Percentiles rank a stretch among this genome's conserved stretches.
Conservation (phyloP, 1,140 invertebrate species). For the Brachystomella parvula region DNA sequence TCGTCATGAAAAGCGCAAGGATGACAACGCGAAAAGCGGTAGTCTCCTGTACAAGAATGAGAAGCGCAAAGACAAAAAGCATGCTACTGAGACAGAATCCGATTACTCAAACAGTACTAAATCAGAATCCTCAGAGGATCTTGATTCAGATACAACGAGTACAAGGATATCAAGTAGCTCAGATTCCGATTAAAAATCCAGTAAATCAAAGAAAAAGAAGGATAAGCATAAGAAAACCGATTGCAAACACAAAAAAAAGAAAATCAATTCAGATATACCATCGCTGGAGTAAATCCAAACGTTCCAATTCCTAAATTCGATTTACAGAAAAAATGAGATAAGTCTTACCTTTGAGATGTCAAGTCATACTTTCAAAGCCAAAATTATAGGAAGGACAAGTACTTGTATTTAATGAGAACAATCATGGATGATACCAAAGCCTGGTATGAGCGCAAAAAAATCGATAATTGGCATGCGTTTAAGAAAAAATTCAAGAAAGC, state of each 20-base stretch:
- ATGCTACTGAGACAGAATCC: no score
- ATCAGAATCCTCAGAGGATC: no score
- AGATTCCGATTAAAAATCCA: no score
- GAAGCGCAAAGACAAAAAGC: no score
- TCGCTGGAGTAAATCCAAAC: neutral
- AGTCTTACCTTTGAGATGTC: neutral
- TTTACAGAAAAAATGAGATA: neutral
- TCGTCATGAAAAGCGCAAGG: no score
- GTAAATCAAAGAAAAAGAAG: no score
- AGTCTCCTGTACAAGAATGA: no score
- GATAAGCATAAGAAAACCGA: no score
- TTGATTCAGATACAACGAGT: no score
- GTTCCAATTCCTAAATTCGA: neutral
- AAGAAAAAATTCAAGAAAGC: neutral
- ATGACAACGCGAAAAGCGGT: no score
- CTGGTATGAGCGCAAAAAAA: neutral
- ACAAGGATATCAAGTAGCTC: no score
- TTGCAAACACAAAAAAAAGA: neutral
- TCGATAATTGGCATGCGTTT: neutral
- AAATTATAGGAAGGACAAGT: neutral
- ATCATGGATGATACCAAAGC: neutral
- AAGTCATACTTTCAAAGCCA: slow-evolving; percentile 3
- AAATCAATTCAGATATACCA: neutral
- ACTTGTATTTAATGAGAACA: neutral
- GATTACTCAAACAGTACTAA: no score